Percentiles rank a stretch among this genome's conserved stretches.
These are phyloP conservation scores for Drosophila putrida DNA, from an alignment of 2,888 invertebrate genomes.

Conservation along the genomic window DNA sequence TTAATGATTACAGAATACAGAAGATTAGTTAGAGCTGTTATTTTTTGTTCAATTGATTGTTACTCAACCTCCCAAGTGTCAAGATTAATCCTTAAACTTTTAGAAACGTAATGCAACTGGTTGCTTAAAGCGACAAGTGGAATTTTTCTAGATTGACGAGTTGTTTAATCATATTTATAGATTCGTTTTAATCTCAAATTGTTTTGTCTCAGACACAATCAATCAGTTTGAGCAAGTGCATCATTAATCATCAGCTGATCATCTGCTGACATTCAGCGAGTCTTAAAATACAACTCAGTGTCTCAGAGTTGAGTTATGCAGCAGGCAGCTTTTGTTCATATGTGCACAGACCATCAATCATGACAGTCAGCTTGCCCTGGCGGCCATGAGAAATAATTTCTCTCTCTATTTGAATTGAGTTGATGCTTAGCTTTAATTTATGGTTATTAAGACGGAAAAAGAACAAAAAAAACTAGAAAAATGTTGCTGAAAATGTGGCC, in stretches of 20 bases:
- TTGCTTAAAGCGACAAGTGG: not conserved
- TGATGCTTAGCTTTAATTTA: slow-evolving; percentile 54
- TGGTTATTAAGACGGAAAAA: slow-evolving; percentile 49
- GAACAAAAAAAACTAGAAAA: slow-evolving; percentile 12
- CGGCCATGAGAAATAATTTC: slow-evolving; percentile 11
- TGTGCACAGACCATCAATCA: slow-evolving; percentile 68
- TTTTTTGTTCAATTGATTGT: too few species aligned
- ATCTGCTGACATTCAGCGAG: slow-evolving; percentile 38
- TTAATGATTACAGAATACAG: too few species aligned
- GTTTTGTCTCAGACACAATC: slow-evolving; percentile 38
- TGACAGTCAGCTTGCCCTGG: slow-evolving; percentile 42
- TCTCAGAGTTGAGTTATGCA: slow-evolving; percentile 39
- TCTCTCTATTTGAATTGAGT: not conserved
- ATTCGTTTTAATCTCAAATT: slow-evolving; percentile 25
- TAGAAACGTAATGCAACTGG: not conserved
- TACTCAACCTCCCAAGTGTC: not conserved
- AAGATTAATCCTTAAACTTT: slow-evolving; percentile 12
- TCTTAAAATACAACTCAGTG: slow-evolving; percentile 17
- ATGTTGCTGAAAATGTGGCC: slow-evolving; percentile 28
- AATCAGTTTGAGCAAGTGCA: slow-evolving; percentile 50
- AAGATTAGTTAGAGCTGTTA: too few species aligned
- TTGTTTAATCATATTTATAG: slow-evolving; percentile 17
- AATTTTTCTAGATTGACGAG: not conserved
- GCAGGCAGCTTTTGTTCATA: slow-evolving; percentile 44
- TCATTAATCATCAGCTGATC: slow-evolving; percentile 70